Percentiles rank a stretch among this genome's conserved stretches.
Conservation (phyloP, 2,888 invertebrate species). For the Parnassius glacialis region DNA sequence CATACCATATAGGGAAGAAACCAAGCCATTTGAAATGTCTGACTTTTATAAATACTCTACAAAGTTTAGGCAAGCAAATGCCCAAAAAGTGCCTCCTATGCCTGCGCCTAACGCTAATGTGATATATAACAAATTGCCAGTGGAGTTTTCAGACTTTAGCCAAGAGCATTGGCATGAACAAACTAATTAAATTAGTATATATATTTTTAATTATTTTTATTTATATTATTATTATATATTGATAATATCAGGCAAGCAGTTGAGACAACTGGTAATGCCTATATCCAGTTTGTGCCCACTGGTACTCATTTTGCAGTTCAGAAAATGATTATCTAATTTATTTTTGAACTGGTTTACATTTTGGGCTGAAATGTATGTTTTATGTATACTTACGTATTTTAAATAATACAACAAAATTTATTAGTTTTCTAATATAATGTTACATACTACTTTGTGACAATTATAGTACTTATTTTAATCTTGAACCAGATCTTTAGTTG, state of each 20-base stretch:
- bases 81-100: slow-evolving; percentile 51
- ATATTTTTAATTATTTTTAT: neutral
- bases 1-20: slow-evolving; percentile 95
- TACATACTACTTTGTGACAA: slow-evolving; percentile 16
- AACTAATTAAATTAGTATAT: slow-evolving; percentile 41
- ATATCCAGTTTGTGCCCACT: too few species aligned
- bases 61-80: slow-evolving; percentile 87
- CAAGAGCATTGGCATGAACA: slow-evolving; percentile 71
- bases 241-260: too few species aligned
- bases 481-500: slow-evolving; percentile 27
- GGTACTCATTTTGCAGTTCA: too few species aligned
- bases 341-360: too few species aligned
- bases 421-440: slow-evolving; percentile 12
- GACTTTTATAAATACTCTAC: slow-evolving; percentile 99
- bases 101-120: slow-evolving; percentile 49
- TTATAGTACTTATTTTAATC: slow-evolving; percentile 27
- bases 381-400: slow-evolving; percentile 1
- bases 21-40: slow-evolving; percentile 98
- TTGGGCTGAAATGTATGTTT: too few species aligned
- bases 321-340: too few species aligned
- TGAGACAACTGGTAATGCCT: too few species aligned
- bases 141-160: slow-evolving; percentile 66
- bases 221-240: neutral
- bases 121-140: slow-evolving; percentile 65
- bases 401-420: slow-evolving; percentile 4